phyloP scores from a whole-genome alignment of 2,797 vertebrate species.

The Poliocrania exsul region DNA sequence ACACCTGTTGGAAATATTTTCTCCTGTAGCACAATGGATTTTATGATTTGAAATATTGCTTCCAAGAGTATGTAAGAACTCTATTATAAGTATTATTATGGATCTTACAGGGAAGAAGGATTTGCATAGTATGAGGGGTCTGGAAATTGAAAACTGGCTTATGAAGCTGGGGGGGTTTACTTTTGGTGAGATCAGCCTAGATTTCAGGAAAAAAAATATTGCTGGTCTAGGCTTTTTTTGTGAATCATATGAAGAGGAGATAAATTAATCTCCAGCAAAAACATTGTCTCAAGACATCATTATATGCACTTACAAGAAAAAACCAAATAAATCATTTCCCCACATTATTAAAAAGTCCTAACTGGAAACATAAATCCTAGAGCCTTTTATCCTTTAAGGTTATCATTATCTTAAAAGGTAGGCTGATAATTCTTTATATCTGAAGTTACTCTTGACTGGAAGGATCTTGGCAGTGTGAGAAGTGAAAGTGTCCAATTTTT shows the following conservation, averaged over 20 bases:
- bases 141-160: neutral
- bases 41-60: neutral
- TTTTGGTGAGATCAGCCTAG: neutral
- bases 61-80: neutral
- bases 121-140: neutral
- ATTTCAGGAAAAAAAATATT: neutral
- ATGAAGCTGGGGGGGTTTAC: neutral
- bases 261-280: neutral
- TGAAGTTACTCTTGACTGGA: neutral
- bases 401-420: slow-evolving; percentile 36
- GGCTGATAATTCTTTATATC: slow-evolving; percentile 1
- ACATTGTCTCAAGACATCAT: neutral
- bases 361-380: slow-evolving; percentile 35
- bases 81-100: neutral
- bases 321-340: slow-evolving; percentile 38
- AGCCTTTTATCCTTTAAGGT: slow-evolving; percentile 16
- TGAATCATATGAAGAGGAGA: neutral
- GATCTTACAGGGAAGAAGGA: neutral
- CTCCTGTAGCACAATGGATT: neutral
- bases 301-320: slow-evolving; percentile 24
- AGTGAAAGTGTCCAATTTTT: slow-evolving; percentile 26
- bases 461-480: slow-evolving; percentile 16
- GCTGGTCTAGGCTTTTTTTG: neutral
- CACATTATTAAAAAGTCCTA: slow-evolving; percentile 41
- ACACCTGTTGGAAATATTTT: neutral